Base-by-base conservation (phyloP, 2,113 vertebrate genomes). In the Clupea harengus region DNA sequence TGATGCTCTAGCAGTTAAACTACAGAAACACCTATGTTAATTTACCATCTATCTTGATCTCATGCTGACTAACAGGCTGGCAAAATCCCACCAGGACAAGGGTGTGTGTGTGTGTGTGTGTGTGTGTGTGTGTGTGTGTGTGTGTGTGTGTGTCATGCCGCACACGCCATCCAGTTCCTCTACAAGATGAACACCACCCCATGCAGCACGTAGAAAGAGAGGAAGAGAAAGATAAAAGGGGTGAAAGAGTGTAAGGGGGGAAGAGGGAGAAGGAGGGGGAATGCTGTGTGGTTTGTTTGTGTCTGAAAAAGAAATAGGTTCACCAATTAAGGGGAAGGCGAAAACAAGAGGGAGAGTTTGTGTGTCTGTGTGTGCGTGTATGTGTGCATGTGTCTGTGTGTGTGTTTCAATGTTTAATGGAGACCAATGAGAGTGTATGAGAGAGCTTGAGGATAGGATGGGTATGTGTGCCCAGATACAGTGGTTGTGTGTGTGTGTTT, bases 141-240 rank as follows among this genome's bases (percentile, higher is more conserved):
- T 64, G 7, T 72, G 64, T 72, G 28, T 72, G n/a, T 28, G 25
- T 18, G 64, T 78, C 32, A 39, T 39, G 28, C 72, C 13, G 32
- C 25, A 39, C 72, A 72, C 64, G 39, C 28, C 28, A 78, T 78
- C 32, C 72, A 78, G 72, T 4, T 39, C 32, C 25, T 78, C 72
- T 78, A 28, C n/a, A 28, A 28, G 72, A 32, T 13, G 72, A 78
- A 39, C 28, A 15, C 11, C 85, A 88, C 92, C 47, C 84, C 85
- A 85, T 75, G 84, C 57, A 84, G 81, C 52, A 60, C 47, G 32
- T 44, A 28, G 45, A 50, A 60, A 20, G 81, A 81, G 20, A 47
- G 78, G 18, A 46, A 60, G 47, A 45, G 7, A 9, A 15, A 78
- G 72, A 44, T 18, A 78, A 2, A 25, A 25, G 4, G n/a, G 2